Evolutionary conservation across 2,113 vertebrate genomes (phyloP).

Genomic region (Nycticorax nycticorax): DNA sequence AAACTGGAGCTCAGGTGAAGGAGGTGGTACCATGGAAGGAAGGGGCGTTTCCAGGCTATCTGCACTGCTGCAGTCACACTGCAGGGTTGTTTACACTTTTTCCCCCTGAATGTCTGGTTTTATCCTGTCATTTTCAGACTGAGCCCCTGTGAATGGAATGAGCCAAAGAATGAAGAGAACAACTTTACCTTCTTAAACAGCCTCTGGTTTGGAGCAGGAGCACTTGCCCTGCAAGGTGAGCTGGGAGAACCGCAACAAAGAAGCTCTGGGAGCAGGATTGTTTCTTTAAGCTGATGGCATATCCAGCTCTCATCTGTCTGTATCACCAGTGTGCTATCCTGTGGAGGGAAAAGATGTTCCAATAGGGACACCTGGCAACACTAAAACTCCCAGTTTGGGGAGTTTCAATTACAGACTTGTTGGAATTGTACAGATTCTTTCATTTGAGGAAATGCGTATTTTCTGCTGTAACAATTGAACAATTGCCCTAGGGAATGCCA

Average conservation of each 20-base stretch:
- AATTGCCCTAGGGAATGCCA: neutral
- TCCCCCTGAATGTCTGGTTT: neutral
- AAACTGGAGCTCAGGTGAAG: neutral
- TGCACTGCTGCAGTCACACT: neutral
- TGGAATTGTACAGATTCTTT: neutral
- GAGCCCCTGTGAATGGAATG: slow-evolving; percentile 86
- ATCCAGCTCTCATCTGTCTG: neutral
- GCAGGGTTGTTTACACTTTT: neutral
- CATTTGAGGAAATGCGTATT: rapidly evolving
- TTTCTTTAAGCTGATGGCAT: neutral
- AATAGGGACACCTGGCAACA: rapidly evolving
- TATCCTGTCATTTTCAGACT: slow-evolving; percentile 68
- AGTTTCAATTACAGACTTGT: neutral
- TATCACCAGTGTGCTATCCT: neutral
- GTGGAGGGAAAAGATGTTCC: neutral
- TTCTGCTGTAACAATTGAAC: neutral
- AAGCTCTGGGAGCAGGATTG: rapidly evolving
- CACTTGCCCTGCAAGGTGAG: slow-evolving; percentile 87
- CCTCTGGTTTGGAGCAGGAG: slow-evolving; percentile 88
- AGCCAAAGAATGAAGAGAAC: slow-evolving; percentile 77
- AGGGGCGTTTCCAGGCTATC: neutral
- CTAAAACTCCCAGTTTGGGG: neutral
- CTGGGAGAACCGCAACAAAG: neutral
- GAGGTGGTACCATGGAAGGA: neutral
- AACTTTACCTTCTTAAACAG: slow-evolving; percentile 85